Conservation (phyloP, 2,888 invertebrate species). For the Lapara coniferarum region DNA sequence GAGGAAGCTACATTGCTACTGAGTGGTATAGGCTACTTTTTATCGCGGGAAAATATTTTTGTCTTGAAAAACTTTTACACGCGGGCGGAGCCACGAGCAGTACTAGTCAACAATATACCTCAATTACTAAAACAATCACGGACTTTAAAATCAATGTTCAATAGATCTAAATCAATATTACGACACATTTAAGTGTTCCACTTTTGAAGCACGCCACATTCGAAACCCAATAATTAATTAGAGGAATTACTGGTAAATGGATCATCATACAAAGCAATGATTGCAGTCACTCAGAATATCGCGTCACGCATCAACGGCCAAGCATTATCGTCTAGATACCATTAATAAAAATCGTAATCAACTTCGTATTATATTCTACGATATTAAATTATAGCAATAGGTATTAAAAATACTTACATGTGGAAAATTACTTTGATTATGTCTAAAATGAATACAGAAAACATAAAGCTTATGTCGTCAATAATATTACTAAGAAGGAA, state of each 20-base stretch:
- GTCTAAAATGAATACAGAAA: neutral
- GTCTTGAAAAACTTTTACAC: too few relatives aligned
- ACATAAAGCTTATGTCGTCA: neutral
- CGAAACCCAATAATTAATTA: neutral
- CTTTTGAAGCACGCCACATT: neutral
- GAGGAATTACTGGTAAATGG: neutral
- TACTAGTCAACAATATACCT: too few relatives aligned
- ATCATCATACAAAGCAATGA: neutral
- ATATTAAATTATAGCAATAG: neutral
- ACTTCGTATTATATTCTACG: neutral
- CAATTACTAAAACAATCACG: neutral
- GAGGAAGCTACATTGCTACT: too few relatives aligned
- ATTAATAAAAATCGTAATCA: neutral
- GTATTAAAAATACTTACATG: neutral
- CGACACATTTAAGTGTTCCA: neutral
- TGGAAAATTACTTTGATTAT: neutral
- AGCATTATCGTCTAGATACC: too few relatives aligned
- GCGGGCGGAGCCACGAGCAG: too few relatives aligned
- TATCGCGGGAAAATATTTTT: too few relatives aligned
- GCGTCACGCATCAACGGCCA: neutral
- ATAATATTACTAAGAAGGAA: neutral
- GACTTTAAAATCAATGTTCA: neutral
- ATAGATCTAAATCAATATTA: neutral
- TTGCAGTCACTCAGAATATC: neutral
- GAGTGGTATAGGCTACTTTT: too few relatives aligned